Base-by-base conservation (phyloP, 2,888 invertebrate genomes). In the Meganola albula region DNA sequence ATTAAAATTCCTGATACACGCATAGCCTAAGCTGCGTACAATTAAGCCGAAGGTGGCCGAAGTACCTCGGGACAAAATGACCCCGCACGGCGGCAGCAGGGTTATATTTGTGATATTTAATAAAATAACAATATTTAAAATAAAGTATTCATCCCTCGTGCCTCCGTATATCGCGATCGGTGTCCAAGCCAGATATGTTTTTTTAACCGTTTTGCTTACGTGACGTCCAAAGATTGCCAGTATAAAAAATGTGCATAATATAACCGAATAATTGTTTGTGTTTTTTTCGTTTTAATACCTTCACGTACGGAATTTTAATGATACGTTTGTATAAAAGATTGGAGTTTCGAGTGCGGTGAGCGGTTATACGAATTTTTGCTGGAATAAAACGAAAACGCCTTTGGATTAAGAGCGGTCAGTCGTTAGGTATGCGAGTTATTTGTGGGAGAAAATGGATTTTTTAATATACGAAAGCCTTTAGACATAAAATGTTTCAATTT, bases 111-210 rank as follows among this genome's bases (percentile, higher is more conserved):
- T 69, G 71, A 77, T 76, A 76, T 76, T 74, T 72, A 74, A 74
- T 74, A 72, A 61, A 58, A 63, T 56, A 56, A 57, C 45, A 57
- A 73, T 71, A 73, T 72, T 68, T 68, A 70, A 74, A 74, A 68
- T 76, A 76, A 83, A 74, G 69, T 82, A 84, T 84, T 84, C 84
- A 51, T 40, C 47, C 64, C 68, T 72, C 84, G 80, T 82, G 47
- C 69, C 55, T 52, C 46, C 68, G 71, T 70, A 78, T 82, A 84
- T 83, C 79, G 78, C 77, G 74, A 84, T 84, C 78, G 73, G 77
- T 82, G 83, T 63, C 58, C 67, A 53, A 63, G 72, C 63, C 80
- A 77, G 79, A 79, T 75, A 63, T 53, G 59, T 66, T 67, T 71
- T 64, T 58, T 59, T 62, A 63, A 61, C 61, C 70, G 63, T 75